A percentile compares a stretch with the other conserved stretches of the same genome.
These are phyloP conservation scores for Gymnopithys bicolor DNA, from an alignment of 2,797 vertebrate species.

Conservation along the genomic window DNA sequence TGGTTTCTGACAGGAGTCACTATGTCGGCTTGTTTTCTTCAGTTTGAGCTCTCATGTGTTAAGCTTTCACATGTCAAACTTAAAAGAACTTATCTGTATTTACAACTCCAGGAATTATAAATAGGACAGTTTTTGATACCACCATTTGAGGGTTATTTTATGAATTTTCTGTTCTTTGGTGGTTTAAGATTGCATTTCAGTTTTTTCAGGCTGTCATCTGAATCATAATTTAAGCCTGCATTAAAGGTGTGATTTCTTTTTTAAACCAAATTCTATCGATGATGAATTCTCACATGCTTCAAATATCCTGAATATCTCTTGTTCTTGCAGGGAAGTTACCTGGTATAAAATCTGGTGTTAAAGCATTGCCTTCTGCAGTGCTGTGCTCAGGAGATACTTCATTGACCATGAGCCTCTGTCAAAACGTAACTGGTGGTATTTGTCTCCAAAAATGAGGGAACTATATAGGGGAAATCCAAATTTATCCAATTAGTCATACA, in stretches of 20 bases:
- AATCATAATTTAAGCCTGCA: neutral
- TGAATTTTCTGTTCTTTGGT: neutral
- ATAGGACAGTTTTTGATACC: neutral
- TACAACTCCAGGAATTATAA: neutral
- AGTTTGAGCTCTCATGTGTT: slow-evolving; percentile 33
- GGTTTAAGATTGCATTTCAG: neutral
- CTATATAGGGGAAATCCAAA: slow-evolving; percentile 10
- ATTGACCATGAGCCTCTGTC: slow-evolving; percentile 12
- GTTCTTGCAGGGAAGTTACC: neutral
- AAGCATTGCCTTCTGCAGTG: neutral
- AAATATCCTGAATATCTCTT: neutral
- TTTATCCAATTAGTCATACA: slow-evolving; percentile 44
- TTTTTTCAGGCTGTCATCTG: neutral
- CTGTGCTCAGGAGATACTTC: neutral
- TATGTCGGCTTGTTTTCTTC: slow-evolving; percentile 43
- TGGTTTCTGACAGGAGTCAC: slow-evolving; percentile 39
- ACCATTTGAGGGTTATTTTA: neutral
- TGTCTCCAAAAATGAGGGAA: neutral
- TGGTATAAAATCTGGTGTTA: neutral
- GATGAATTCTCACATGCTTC: neutral
- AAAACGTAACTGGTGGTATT: neutral
- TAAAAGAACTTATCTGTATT: slow-evolving; percentile 31
- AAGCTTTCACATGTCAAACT: slow-evolving; percentile 16
- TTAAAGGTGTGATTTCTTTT: neutral
- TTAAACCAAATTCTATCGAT: neutral